A percentile compares a stretch with the other conserved stretches of the same genome.
phyloP scores from a whole-genome alignment of 2,888 invertebrate genomes.

The Phyto melanocephala region DNA sequence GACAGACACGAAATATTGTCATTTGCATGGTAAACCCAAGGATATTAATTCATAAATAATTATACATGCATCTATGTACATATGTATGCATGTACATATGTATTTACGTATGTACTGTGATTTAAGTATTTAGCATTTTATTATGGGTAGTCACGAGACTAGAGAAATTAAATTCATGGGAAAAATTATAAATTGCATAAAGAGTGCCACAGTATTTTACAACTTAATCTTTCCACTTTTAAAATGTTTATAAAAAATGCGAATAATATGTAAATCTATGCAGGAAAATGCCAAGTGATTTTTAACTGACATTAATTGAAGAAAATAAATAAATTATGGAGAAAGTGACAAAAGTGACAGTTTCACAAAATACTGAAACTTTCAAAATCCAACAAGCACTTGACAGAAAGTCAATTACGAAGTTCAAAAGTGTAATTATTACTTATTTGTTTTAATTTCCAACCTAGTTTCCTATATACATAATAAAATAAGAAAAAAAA shows the following conservation, averaged over 20 bases:
- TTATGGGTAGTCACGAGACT: conserved; percentile 40
- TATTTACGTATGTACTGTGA: background rate
- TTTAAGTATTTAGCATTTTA: conserved; percentile 34
- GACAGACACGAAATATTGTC: conserved; percentile 6
- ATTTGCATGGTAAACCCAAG: conserved; percentile 21
- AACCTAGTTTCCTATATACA: no score
- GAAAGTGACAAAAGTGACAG: no score
- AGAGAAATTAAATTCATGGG: conserved; percentile 28
- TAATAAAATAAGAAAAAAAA: no score
- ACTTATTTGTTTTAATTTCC: no score
- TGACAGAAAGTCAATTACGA: no score
- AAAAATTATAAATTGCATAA: background rate
- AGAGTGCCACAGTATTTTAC: background rate
- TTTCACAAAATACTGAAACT: no score
- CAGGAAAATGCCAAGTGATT: background rate
- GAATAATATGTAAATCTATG: conserved; percentile 9
- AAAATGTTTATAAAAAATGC: background rate
- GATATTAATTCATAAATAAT: conserved; percentile 45
- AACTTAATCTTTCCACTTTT: background rate
- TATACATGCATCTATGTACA: conserved; percentile 1
- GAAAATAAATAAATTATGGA: no score
- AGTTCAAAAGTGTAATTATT: no score
- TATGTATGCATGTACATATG: background rate
- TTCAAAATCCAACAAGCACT: no score
- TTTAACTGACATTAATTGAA: no score